Percentiles rank a stretch among this genome's conserved stretches.
Conservation (phyloP, 1,140 invertebrate species). For the Stenopsyche tienmushanensis region DNA sequence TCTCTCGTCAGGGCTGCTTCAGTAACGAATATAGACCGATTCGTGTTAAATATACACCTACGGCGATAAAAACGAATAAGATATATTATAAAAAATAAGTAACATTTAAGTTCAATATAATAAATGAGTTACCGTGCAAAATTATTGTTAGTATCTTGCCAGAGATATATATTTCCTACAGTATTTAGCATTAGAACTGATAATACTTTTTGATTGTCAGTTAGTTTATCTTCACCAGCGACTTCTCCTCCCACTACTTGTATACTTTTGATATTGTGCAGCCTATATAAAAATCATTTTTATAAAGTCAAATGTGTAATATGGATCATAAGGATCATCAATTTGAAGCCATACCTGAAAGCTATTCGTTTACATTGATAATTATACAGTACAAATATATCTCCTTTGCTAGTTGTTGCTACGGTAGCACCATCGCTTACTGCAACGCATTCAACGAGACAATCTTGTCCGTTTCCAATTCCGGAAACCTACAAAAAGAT, state of each 20-base stretch:
- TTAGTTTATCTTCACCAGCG: constrained; percentile 33
- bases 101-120: not conserved
- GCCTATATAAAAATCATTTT: constrained; percentile 3
- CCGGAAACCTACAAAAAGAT: constrained; percentile 23
- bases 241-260: constrained; percentile 36
- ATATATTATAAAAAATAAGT: constrained; percentile 6
- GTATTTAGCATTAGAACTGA: constrained; percentile 62
- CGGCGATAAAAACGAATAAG: constrained; percentile 37
- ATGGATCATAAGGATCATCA: too few species aligned
- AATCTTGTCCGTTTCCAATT: constrained; percentile 20
- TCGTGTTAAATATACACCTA: constrained; percentile 63
- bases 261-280: constrained; percentile 34
- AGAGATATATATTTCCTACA: constrained; percentile 64
- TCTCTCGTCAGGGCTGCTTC: constrained; percentile 60
- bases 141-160: constrained; percentile 64
- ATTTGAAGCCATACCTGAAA: too few species aligned
- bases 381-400: constrained; percentile 71
- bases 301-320: too few species aligned
- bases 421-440: constrained; percentile 70
- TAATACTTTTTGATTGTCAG: constrained; percentile 44
- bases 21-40: constrained; percentile 58
- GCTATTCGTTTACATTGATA: constrained; percentile 69
- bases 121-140: constrained; percentile 49
- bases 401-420: constrained; percentile 63
- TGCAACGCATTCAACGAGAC: constrained; percentile 49